Percentiles rank a stretch among this genome's conserved stretches.
Evolutionary conservation across 2,888 invertebrate genomes (phyloP).

Genomic region (Dryococelus australis): DNA sequence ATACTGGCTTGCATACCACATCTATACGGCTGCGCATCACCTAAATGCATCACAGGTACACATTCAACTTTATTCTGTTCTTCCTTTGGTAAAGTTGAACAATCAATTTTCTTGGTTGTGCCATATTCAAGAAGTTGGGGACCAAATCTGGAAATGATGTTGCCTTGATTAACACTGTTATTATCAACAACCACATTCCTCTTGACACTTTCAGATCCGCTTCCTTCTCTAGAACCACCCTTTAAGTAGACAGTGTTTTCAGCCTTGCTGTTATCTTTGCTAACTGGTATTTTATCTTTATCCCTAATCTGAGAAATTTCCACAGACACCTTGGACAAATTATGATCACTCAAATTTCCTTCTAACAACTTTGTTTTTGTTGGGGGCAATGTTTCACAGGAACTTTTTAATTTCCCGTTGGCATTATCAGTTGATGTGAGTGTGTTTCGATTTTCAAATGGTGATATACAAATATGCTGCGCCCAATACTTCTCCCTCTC

Average conservation of each 20-base stretch:
- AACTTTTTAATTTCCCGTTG: background rate
- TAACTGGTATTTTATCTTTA: background rate
- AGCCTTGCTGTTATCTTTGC: background rate
- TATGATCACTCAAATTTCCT: background rate
- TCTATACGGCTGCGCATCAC: background rate
- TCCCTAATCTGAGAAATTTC: background rate
- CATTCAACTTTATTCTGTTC: background rate
- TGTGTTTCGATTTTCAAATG: background rate
- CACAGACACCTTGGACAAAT: no score
- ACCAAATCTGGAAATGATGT: background rate
- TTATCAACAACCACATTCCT: background rate
- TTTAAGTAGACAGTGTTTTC: background rate
- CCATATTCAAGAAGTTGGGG: no score
- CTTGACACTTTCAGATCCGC: background rate
- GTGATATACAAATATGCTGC: background rate
- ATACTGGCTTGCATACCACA: no score
- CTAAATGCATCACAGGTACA: background rate
- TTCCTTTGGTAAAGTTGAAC: background rate
- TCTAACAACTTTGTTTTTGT: background rate
- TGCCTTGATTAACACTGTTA: background rate
- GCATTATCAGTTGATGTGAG: background rate
- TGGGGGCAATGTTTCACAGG: background rate
- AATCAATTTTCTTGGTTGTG: background rate
- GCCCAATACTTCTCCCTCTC: background rate
- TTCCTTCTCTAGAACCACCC: background rate